Percentiles rank a stretch among this genome's conserved stretches.
Conservation (phyloP, 2,888 invertebrate species). For the Anagyrus pseudococci region DNA sequence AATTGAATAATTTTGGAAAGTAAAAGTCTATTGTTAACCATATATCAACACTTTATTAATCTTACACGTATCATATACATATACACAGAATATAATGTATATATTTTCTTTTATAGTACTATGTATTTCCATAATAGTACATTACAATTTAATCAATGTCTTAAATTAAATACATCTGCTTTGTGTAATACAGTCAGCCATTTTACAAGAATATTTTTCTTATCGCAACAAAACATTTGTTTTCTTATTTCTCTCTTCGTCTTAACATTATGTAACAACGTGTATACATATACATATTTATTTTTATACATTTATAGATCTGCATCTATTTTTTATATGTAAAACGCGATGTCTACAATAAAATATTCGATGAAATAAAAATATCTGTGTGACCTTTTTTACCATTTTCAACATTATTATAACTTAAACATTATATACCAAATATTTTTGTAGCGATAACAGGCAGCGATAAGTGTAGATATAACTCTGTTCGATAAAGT, state of each 20-base stretch:
- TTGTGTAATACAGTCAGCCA: conserved; percentile 39
- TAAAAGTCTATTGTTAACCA: too few species aligned
- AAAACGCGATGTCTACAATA: conserved; percentile 35
- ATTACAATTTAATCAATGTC: conserved; percentile 41
- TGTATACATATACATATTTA: conserved; percentile 41
- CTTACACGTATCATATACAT: conserved; percentile 53
- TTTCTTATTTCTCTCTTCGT: conserved; percentile 15
- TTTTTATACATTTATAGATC: conserved; percentile 30
- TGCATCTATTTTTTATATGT: conserved; percentile 30
- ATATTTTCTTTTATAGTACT: conserved; percentile 47
- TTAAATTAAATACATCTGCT: conserved; percentile 40
- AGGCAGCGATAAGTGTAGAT: too few species aligned
- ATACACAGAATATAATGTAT: conserved; percentile 48
- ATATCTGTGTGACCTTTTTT: background rate
- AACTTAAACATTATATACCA: too few species aligned
- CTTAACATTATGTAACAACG: conserved; percentile 47
- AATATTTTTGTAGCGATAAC: too few species aligned
- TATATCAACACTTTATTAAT: conserved; percentile 57
- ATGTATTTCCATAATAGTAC: conserved; percentile 49
- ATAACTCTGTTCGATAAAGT: too few species aligned
- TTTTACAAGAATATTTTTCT: conserved; percentile 39
- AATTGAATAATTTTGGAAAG: too few species aligned
- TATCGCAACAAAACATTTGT: conserved; percentile 25
- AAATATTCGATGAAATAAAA: conserved; percentile 13
- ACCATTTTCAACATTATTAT: too few species aligned